phyloP scores from a whole-genome alignment of 2,113 vertebrate species.

The Chascanopsetta lugubris region DNA sequence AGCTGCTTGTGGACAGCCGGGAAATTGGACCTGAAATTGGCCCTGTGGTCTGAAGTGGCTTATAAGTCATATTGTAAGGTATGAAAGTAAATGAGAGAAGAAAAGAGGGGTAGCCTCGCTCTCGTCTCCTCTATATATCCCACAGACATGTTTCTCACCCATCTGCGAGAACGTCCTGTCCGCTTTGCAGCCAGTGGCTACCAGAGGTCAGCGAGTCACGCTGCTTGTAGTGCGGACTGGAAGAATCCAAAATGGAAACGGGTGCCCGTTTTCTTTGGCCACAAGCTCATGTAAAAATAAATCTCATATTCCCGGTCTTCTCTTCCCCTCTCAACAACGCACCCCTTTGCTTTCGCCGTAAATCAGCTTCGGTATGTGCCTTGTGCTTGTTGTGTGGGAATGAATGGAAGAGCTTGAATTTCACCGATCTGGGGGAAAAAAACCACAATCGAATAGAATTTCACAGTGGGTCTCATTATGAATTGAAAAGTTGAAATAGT shows the following conservation, averaged over 20 bases:
- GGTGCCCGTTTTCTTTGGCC: slow-evolving; percentile 50
- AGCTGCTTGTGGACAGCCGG: slow-evolving; percentile 60
- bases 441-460: slow-evolving; percentile 36
- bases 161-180: slow-evolving; percentile 18
- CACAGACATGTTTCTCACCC: slow-evolving; percentile 18
- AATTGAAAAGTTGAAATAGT: slow-evolving; percentile 53
- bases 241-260: slow-evolving; percentile 37
- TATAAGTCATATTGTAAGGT: slow-evolving; percentile 35
- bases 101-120: slow-evolving; percentile 33
- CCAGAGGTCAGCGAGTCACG: slow-evolving; percentile 35
- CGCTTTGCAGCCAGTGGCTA: slow-evolving; percentile 20
- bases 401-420: slow-evolving; percentile 53
- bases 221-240: not conserved
- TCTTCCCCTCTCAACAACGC: not conserved
- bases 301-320: slow-evolving; percentile 32
- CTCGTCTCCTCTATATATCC: slow-evolving; percentile 25
- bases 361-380: slow-evolving; percentile 15
- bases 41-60: slow-evolving; percentile 58
- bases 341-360: slow-evolving; percentile 19
- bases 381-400: slow-evolving; percentile 21
- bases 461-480: slow-evolving; percentile 55
- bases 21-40: slow-evolving; percentile 75
- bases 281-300: slow-evolving; percentile 30
- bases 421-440: slow-evolving; percentile 46
- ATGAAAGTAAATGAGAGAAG: slow-evolving; percentile 58